phyloP scores from a whole-genome alignment of 2,797 vertebrate species.

The Danio tinwini region DNA sequence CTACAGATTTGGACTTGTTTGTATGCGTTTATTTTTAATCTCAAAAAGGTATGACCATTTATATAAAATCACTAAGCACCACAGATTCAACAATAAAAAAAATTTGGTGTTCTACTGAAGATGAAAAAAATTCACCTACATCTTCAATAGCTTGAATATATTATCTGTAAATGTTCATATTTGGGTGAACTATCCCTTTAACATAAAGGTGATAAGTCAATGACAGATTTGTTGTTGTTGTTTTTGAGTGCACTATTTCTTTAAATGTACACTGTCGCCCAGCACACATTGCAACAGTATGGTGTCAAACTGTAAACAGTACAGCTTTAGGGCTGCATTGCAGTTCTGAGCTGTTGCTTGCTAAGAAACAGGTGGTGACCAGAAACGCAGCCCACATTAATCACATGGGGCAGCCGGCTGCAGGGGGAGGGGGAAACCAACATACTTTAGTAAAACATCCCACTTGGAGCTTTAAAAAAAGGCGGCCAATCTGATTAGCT shows the following conservation, averaged over 20 bases:
- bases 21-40: no score
- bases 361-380: constrained; percentile 48
- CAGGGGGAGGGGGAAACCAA: background rate
- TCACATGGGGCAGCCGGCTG: constrained; percentile 3
- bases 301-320: background rate
- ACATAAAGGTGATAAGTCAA: no score
- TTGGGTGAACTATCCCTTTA: no score
- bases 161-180: no score
- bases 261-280: background rate
- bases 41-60: no score
- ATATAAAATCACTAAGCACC: no score
- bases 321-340: constrained; percentile 8
- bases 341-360: constrained; percentile 16
- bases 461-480: constrained; percentile 47
- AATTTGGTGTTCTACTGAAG: no score
- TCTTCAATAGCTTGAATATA: no score
- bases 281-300: background rate
- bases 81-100: no score
- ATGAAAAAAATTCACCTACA: no score
- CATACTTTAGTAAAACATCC: constrained; percentile 15
- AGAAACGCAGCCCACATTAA: background rate
- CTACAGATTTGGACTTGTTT: no score
- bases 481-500: constrained; percentile 55
- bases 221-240: no score
- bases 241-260: background rate